Conservation (phyloP, 2,888 invertebrate genomes). For the Leptopilina myrica region DNA sequence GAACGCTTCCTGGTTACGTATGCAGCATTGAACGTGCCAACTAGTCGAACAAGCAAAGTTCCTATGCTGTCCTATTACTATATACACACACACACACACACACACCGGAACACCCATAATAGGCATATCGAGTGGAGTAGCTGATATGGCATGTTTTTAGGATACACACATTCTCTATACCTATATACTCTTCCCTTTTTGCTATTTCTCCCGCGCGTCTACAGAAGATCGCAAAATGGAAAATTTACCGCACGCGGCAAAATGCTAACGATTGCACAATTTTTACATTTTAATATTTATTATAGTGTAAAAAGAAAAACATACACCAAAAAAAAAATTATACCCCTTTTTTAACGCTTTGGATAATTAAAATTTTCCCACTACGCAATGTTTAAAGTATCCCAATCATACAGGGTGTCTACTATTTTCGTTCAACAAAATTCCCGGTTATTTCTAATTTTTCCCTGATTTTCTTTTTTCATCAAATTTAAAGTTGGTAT, state of each 20-base stretch:
- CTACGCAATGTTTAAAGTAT: too few relatives aligned
- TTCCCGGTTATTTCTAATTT: too few relatives aligned
- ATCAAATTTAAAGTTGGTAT: too few relatives aligned
- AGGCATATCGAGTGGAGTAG: conserved; percentile 29
- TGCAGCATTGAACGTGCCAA: conserved; percentile 32
- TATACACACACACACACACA: not conserved
- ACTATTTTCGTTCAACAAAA: too few relatives aligned
- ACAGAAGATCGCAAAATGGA: not conserved
- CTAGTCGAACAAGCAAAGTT: conserved; percentile 25
- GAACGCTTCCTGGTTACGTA: conserved; percentile 38
- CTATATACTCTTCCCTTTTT: not conserved
- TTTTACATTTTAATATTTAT: too few relatives aligned
- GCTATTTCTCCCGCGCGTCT: not conserved
- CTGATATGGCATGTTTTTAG: conserved; percentile 28
- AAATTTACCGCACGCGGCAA: not conserved
- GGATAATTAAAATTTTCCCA: too few relatives aligned
- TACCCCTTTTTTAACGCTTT: too few relatives aligned
- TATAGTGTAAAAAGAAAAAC: too few relatives aligned
- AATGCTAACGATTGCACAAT: too few relatives aligned
- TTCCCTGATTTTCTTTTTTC: too few relatives aligned
- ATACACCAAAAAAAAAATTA: too few relatives aligned
- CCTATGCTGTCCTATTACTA: not conserved
- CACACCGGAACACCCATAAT: conserved; percentile 32
- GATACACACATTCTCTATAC: conserved; percentile 5
- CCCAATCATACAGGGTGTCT: too few relatives aligned